Conservation (phyloP, 2,113 vertebrate genomes). For the Piliocolobus tephrosceles region DNA sequence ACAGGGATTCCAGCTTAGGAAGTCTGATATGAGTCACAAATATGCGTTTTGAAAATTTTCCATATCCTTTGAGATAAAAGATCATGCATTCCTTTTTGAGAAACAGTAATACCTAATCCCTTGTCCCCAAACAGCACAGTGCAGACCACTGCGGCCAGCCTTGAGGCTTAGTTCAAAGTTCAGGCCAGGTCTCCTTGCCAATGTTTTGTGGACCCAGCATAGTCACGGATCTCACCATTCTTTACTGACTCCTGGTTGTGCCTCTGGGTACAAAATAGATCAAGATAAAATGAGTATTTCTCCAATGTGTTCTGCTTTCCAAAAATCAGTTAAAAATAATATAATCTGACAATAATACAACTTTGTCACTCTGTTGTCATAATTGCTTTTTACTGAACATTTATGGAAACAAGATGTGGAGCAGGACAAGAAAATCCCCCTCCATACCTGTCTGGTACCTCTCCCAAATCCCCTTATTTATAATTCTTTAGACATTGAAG, state of each 20-base stretch:
- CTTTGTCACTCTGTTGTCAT: background rate
- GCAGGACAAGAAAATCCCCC: background rate
- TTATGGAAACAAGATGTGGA: background rate
- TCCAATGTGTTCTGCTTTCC: background rate
- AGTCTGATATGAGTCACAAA: background rate
- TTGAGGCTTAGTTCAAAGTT: background rate
- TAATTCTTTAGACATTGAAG: background rate
- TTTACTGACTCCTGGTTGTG: background rate
- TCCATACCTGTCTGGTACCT: background rate
- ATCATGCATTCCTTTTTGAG: background rate
- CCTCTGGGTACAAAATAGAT: background rate
- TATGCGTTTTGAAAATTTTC: background rate
- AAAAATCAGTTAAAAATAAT: background rate
- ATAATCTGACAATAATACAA: background rate
- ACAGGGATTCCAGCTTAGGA: background rate
- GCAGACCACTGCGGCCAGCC: background rate
- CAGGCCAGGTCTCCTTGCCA: background rate
- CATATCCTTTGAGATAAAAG: background rate
- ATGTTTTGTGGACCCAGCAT: background rate
- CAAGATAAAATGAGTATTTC: background rate
- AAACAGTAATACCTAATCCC: background rate
- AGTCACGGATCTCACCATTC: accelerated
- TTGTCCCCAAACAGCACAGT: background rate
- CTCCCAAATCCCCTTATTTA: background rate
- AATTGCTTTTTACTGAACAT: background rate